Evolutionary conservation across 2,113 vertebrate genomes (phyloP).

Genomic region (Mystacornis crossleyi): DNA sequence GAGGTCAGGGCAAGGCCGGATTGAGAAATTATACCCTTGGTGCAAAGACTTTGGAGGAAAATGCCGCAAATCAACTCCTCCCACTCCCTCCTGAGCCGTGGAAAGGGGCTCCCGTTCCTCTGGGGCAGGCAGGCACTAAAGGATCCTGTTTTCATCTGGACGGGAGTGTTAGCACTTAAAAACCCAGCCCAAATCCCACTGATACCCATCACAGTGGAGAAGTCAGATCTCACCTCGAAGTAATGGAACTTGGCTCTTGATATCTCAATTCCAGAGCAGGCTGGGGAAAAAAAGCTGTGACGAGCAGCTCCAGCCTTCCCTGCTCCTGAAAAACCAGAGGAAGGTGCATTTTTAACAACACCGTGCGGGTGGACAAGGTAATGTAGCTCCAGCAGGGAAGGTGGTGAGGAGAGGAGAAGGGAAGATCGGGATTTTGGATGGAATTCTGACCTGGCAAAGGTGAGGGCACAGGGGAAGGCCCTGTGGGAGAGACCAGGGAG

Average conservation of each 20-base stretch:
- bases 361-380: background rate
- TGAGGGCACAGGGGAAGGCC: background rate
- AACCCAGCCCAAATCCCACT: background rate
- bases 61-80: background rate
- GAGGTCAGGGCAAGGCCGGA: background rate
- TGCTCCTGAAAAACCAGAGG: background rate
- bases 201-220: background rate
- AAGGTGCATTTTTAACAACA: background rate
- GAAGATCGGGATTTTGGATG: background rate
- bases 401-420: background rate
- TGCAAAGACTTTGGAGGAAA: background rate
- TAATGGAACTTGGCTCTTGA: background rate
- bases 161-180: background rate
- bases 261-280: background rate
- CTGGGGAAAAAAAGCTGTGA: background rate
- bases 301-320: background rate
- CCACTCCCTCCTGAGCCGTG: background rate
- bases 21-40: rapidly evolving
- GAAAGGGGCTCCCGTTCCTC: background rate
- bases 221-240: background rate
- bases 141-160: background rate
- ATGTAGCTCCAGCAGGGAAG: background rate
- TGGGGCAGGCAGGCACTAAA: background rate
- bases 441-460: background rate
- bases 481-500: background rate